Evolutionary conservation across 23 tunicate genomes (phyloP), one percentile per base, ranked within the genome.

Genomic region (Ascidia mentula): DNA sequence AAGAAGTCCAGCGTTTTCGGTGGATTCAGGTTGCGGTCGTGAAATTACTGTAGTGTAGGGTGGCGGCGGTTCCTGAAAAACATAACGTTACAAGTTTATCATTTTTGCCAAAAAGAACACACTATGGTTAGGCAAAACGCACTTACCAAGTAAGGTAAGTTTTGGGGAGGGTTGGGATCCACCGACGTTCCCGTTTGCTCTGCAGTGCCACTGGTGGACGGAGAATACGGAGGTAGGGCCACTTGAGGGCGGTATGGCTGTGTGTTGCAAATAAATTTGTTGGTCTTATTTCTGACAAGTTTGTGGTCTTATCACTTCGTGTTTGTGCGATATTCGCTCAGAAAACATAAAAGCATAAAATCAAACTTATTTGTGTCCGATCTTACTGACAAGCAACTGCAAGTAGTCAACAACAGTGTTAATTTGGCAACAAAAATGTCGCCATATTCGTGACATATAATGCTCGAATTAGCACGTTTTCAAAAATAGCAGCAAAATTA

Each of bases 61-160:
- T 26, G 65, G 65, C 24, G 65, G 65, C 12, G 65, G 65, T 9
- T 53, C 65, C 65, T 53, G 65, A 5, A 53, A 5, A 53, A 53
- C 2, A 53, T 20, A 53, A 9, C 65, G 7, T 6, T 53, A 3
- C 2, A 20, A 53, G 24, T 53, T 26, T 42, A 15, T 9, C 12
- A 42, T 9, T 42, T 42, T 9, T 42, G 15, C 53, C 15, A 42
- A 42, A 42, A 42, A 42, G 15, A 42, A 42, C 15, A 15, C 15
- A 9, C 15, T 15, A 42, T 9, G 53, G 53, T 42, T 12, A 15
- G 53, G 12, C 53, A 42, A 42, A 42, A 42, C 53, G 15, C 53
- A 53, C 65, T 82, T 35, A 82, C 86, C 78, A 82, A 82, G 73
- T 82, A 82, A 0, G 86, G 86, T 34, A 82, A 39, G 34, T 82